Percentiles rank a stretch among this genome's conserved stretches.
phyloP scores from a whole-genome alignment of 64 coral and sea anemone species.

The Montipora efflorescens region DNA sequence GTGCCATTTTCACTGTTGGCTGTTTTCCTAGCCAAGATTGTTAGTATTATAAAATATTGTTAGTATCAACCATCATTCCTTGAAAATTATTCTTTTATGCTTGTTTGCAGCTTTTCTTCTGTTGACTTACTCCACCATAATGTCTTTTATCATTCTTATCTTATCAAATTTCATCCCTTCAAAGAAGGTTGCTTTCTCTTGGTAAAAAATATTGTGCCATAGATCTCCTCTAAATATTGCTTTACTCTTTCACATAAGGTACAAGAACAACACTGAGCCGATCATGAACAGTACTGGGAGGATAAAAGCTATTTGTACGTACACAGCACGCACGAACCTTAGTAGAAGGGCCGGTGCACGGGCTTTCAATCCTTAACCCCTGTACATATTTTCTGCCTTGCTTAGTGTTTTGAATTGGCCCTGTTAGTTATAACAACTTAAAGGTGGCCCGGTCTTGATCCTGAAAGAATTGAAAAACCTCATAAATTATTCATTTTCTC shows the following conservation, averaged over 20 bases:
- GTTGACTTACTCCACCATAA: not conserved
- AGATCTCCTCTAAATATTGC: not conserved
- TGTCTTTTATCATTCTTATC: not conserved
- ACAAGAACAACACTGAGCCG: not conserved
- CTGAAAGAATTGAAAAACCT: no score
- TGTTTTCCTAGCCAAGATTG: not conserved
- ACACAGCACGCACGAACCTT: not conserved
- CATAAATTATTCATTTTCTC: no score
- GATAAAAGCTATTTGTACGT: constrained; percentile 32
- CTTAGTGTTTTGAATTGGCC: no score
- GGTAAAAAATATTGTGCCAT: not conserved
- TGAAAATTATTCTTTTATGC: not conserved
- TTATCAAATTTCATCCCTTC: not conserved
- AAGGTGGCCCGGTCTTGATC: no score
- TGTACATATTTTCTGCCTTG: no score
- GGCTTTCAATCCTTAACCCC: no score
- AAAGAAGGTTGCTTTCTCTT: not conserved
- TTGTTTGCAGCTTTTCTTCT: not conserved
- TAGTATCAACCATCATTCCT: not conserved
- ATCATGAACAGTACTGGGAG: not conserved
- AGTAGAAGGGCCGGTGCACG: no score
- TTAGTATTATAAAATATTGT: constrained; percentile 42
- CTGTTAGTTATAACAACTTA: no score
- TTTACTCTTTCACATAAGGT: constrained; percentile 27
- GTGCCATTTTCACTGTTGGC: not conserved